Evolutionary conservation across 2,113 vertebrate genomes (phyloP).

Genomic region (Tupaia chinensis): DNA sequence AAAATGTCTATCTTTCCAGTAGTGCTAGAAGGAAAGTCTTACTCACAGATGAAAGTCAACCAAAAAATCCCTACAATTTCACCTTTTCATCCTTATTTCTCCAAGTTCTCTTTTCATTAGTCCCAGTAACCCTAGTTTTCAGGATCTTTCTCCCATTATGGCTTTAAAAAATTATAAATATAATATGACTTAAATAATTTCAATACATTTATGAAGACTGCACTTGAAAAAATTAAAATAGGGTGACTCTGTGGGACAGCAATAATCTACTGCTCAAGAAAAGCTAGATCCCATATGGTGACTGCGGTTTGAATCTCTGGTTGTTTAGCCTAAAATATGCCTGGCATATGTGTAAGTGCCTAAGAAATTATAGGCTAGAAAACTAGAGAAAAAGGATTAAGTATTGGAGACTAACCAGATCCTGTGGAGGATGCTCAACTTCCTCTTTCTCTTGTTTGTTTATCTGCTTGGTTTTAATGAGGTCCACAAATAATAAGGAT

Average conservation of each 20-base stretch:
- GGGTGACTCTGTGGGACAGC: no score
- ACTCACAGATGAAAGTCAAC: neutral
- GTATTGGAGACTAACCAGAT: no score
- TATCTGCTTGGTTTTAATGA: conserved; percentile 45
- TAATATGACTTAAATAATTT: neutral
- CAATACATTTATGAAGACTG: neutral
- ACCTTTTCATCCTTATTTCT: neutral
- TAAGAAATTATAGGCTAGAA: no score
- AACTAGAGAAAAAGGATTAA: no score
- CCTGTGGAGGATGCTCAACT: no score
- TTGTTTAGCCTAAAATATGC: no score
- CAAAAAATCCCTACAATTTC: neutral
- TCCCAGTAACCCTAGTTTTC: neutral
- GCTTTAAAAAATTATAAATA: neutral
- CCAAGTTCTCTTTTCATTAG: neutral
- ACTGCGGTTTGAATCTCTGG: no score
- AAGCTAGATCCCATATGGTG: no score
- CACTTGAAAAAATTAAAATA: neutral
- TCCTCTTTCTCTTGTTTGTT: neutral
- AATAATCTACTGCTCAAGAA: no score
- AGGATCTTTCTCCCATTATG: neutral
- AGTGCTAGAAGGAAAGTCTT: neutral
- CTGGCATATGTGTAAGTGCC: no score
- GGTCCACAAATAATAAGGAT: neutral
- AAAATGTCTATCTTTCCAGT: conserved; percentile 22